A percentile compares a stretch with the other conserved stretches of the same genome.
Conservation (phyloP, 2,797 vertebrate genomes). For the Cetoscarus ocellatus region DNA sequence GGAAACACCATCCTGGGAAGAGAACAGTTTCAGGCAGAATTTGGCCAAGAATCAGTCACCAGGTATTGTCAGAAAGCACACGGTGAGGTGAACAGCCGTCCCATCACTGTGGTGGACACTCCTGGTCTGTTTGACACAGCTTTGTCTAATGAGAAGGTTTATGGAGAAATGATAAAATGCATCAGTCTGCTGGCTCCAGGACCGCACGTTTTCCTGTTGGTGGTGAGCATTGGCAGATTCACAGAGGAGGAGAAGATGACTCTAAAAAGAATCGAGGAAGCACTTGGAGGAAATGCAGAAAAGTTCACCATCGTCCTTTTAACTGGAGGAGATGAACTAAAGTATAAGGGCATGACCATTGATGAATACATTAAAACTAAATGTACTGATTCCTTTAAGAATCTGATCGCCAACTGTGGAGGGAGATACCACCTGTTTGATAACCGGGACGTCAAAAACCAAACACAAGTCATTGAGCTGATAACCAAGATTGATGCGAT, state of each 20-base stretch:
- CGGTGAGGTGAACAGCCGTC: background rate
- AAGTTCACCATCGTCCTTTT: background rate
- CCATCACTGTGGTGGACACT: slow-evolving; percentile 43
- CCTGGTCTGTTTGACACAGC: slow-evolving; percentile 39
- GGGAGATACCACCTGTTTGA: slow-evolving; percentile 24
- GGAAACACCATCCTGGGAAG: slow-evolving; percentile 47
- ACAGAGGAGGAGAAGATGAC: background rate
- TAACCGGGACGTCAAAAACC: background rate
- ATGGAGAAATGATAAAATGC: slow-evolving; percentile 37
- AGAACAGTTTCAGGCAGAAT: background rate
- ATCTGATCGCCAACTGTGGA: slow-evolving; percentile 23
- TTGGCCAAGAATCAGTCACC: background rate
- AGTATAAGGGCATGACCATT: background rate
- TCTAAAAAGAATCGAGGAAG: background rate
- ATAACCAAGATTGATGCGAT: slow-evolving; percentile 9
- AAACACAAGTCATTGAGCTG: slow-evolving; percentile 8
- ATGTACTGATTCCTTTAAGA: background rate
- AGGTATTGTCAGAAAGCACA: background rate
- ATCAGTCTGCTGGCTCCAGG: slow-evolving; percentile 50
- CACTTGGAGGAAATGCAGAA: background rate
- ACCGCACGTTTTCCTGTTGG: slow-evolving; percentile 55
- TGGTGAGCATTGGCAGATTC: slow-evolving; percentile 25
- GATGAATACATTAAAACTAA: background rate
- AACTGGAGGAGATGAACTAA: background rate
- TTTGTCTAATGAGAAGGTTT: background rate